Evolutionary conservation across 2,888 invertebrate species (phyloP).

Genomic region (Eristalis pertinax): DNA sequence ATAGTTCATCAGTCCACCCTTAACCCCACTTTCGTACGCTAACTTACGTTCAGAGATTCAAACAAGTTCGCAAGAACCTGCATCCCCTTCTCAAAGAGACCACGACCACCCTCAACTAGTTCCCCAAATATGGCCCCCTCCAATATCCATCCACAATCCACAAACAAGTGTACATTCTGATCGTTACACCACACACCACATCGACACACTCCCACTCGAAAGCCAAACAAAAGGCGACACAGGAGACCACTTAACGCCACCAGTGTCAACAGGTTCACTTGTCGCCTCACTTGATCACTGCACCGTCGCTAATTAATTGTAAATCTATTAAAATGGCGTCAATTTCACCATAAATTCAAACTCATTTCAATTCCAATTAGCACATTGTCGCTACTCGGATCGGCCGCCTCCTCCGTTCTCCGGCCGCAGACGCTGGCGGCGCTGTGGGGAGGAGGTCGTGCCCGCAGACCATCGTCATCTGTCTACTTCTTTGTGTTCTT

Average conservation of each 20-base stretch:
- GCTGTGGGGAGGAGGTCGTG: neutral
- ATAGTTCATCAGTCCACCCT: too few species aligned
- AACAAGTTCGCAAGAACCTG: neutral
- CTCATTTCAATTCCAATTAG: constrained; percentile 56
- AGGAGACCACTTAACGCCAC: neutral
- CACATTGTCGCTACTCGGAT: constrained; percentile 47
- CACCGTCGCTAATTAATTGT: constrained; percentile 33
- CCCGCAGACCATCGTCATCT: constrained; percentile 37
- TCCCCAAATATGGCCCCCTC: neutral
- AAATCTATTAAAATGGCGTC: constrained; percentile 42
- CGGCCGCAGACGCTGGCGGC: constrained; percentile 10
- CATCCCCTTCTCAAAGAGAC: neutral
- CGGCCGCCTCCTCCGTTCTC: neutral
- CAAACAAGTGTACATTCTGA: neutral
- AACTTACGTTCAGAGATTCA: too few species aligned
- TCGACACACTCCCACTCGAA: neutral
- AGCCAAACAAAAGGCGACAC: neutral
- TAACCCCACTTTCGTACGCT: too few species aligned
- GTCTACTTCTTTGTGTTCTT: constrained; percentile 21
- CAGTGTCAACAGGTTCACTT: neutral
- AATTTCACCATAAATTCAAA: constrained; percentile 47
- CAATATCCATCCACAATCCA: neutral
- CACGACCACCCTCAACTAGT: neutral
- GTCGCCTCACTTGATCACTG: constrained; percentile 14
- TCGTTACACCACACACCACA: neutral